Base-by-base conservation (phyloP, 2,888 invertebrate species). In the Muscina levida region DNA sequence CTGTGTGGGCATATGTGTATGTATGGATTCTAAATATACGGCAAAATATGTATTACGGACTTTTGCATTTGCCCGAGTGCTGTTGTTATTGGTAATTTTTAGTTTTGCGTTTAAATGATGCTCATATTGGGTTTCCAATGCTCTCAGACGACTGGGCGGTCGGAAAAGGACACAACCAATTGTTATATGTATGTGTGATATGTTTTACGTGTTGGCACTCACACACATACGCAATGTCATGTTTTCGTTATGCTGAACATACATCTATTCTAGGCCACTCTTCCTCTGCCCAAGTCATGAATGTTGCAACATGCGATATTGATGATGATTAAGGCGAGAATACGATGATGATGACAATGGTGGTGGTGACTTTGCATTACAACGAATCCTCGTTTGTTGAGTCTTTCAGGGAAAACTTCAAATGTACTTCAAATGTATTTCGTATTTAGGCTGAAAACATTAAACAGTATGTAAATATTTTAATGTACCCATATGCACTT, bases 61-160 rank as follows among this genome's bases (percentile, higher is more conserved):
- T 59, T 62, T 62, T 62, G 62, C 42, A 42, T 19, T 62, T 42
- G 39, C 11, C 4, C 42, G 19, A n/a, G 19, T 19, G 42, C 24
- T 53, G 39, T 39, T 42, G 62, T 72, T 79, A 53, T 48, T 51
- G 72, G 71, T 73, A 73, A 77, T 70, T 71, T 73, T 80, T 73
- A 77, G 56, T 66, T 71, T 80, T 74, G 66, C 73, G 77, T 73
- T 75, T 77, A 73, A 77, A 80, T 80, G 73, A 71, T 73, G 59
- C 71, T 71, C 65, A 70, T 72, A 71, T 71, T 66, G 37, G 66
- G 42, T 62, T 62, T 39, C 62, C 19, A 68, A 59, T 48, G 22
- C 37, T 46, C 19, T n/a, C 8, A 72, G 15, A 72, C 15, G n/a
- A n/a, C n/a, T 11, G 26, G 22, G 37, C 37, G 42, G 11, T 31